Evolutionary conservation across 2,113 vertebrate species (phyloP).

Genomic region (Brachypodius melanocephalos): DNA sequence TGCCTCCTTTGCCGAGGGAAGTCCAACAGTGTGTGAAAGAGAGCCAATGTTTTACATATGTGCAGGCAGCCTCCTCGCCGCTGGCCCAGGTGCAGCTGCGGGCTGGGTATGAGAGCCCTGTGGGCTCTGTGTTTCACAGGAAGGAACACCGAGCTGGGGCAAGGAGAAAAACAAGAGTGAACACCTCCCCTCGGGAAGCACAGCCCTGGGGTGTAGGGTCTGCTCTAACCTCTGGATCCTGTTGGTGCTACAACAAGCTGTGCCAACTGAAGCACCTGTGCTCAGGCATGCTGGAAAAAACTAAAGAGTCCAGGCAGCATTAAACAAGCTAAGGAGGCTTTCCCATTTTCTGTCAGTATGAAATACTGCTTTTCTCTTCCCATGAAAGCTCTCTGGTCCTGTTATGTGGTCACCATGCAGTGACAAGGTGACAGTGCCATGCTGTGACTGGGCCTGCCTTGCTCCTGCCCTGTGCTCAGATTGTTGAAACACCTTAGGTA

Average conservation of each 20-base stretch:
- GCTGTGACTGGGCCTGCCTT: not conserved
- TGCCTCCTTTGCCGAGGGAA: not conserved
- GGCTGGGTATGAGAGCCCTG: not conserved
- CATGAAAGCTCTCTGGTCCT: fast-evolving
- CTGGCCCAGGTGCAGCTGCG: slow-evolving; percentile 37
- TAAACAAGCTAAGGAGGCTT: not conserved
- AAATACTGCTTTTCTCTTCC: not conserved
- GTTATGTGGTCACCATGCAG: fast-evolving
- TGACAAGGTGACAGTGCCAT: fast-evolving
- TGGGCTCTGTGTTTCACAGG: not conserved
- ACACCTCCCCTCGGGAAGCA: not conserved
- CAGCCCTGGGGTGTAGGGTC: too few relatives aligned
- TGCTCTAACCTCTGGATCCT: not conserved
- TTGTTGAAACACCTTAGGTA: not conserved
- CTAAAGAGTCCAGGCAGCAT: not conserved
- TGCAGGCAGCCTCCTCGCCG: not conserved
- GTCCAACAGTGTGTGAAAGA: not conserved
- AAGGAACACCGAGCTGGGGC: not conserved
- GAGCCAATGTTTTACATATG: not conserved
- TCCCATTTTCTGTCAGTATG: not conserved
- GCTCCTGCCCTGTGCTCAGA: fast-evolving
- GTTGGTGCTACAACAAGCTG: not conserved
- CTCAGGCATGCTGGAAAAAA: not conserved
- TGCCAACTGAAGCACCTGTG: not conserved
- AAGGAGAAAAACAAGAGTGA: not conserved